phyloP scores from a whole-genome alignment of 2,113 vertebrate genomes.

The Choloepus hoffmanni region DNA sequence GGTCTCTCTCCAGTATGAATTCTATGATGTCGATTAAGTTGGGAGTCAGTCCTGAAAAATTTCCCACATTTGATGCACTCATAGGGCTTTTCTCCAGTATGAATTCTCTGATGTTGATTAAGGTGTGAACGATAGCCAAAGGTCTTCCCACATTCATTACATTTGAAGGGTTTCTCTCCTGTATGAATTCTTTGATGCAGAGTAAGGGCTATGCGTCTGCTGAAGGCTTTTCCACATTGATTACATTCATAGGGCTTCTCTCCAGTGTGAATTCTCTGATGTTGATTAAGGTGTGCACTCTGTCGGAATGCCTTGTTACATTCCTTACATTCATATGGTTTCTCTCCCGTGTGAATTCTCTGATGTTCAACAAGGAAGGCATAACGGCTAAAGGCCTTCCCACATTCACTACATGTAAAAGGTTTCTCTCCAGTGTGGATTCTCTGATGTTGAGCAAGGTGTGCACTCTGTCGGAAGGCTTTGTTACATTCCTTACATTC shows the following conservation, averaged over 20 bases:
- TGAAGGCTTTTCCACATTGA: slow-evolving; percentile 78
- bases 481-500: slow-evolving; percentile 80
- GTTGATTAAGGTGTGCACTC: slow-evolving; percentile 79
- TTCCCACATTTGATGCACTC: slow-evolving; percentile 81
- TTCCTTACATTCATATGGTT: slow-evolving; percentile 80
- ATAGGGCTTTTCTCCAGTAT: slow-evolving; percentile 80
- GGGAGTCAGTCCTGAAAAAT: slow-evolving; percentile 79
- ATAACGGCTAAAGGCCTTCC: slow-evolving; percentile 79
- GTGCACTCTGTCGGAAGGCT: slow-evolving; percentile 78
- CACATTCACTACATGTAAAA: slow-evolving; percentile 78
- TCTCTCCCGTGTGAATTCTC: slow-evolving; percentile 81
- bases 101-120: slow-evolving; percentile 80
- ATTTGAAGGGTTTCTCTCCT: slow-evolving; percentile 78
- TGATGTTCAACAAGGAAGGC: slow-evolving; percentile 79
- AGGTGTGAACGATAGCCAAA: slow-evolving; percentile 80
- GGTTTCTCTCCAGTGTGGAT: slow-evolving; percentile 83
- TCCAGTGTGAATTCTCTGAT: slow-evolving; percentile 81
- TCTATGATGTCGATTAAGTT: slow-evolving; percentile 81
- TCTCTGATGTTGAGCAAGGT: slow-evolving; percentile 74
- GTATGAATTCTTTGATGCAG: slow-evolving; percentile 80
- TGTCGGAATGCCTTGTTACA: slow-evolving; percentile 82
- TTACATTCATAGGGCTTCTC: slow-evolving; percentile 78
- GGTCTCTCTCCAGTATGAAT: slow-evolving; percentile 80
- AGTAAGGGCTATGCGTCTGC: slow-evolving; percentile 77
- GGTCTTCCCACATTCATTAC: slow-evolving; percentile 77